These are phyloP conservation scores for Phthorimaea operculella DNA, from an alignment of 1,140 invertebrate genomes.

Conservation along the genomic window DNA sequence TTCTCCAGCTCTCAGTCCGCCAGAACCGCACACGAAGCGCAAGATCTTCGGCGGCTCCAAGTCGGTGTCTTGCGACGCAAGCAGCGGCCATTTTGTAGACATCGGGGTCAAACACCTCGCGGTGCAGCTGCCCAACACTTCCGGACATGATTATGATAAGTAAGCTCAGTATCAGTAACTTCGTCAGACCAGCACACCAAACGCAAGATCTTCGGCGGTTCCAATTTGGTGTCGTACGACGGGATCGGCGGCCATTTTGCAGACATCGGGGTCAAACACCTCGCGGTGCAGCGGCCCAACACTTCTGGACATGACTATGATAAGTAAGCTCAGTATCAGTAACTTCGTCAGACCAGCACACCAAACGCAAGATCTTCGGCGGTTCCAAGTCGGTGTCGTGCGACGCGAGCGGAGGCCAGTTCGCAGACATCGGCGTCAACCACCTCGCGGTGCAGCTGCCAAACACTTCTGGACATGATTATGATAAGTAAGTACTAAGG, in stretches of 20 bases:
- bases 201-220: constrained; percentile 23
- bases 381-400: constrained; percentile 30
- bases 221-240: constrained; percentile 36
- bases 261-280: constrained; percentile 37
- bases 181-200: constrained; percentile 19
- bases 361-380: constrained; percentile 27
- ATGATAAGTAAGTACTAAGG: constrained; percentile 25
- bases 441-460: constrained; percentile 47
- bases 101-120: constrained; percentile 41
- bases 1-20: constrained; percentile 30
- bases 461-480: constrained; percentile 24
- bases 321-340: constrained; percentile 24
- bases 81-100: constrained; percentile 17
- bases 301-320: constrained; percentile 25
- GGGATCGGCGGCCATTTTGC: constrained; percentile 10
- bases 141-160: constrained; percentile 28
- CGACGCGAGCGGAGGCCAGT: constrained; percentile 14
- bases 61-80: constrained; percentile 29
- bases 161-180: constrained; percentile 17
- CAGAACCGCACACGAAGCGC: constrained; percentile 19
- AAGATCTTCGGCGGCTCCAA: constrained; percentile 27
- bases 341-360: constrained; percentile 17
- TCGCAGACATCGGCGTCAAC: constrained; percentile 35
- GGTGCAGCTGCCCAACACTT: constrained; percentile 39
- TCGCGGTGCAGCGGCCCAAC: constrained; percentile 43